These are phyloP conservation scores for Nemapogon koenigi DNA, from an alignment of 2,888 invertebrate genomes.

Conservation along the genomic window DNA sequence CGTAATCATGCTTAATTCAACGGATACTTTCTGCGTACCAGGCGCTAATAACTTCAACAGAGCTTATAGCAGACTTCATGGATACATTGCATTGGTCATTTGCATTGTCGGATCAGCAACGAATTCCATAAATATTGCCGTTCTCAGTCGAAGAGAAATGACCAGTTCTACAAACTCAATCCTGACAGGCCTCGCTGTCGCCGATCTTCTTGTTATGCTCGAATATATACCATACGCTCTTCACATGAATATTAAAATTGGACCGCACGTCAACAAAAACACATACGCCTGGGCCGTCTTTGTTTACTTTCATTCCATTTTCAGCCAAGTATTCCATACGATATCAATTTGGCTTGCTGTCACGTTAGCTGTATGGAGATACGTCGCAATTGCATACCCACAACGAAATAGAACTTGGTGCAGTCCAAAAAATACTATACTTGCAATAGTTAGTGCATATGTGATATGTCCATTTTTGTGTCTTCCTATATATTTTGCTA, in stretches of 20 bases:
- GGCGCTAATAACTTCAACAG: conserved; percentile 67
- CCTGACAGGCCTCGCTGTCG: conserved; percentile 87
- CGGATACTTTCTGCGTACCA: conserved; percentile 60
- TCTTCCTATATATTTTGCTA: conserved; percentile 82
- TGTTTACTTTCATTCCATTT: conserved; percentile 89
- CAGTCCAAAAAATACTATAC: conserved; percentile 76
- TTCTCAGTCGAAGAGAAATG: conserved; percentile 90
- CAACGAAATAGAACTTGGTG: conserved; percentile 84
- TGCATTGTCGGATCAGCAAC: conserved; percentile 90
- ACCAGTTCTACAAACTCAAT: conserved; percentile 90
- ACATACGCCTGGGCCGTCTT: conserved; percentile 82
- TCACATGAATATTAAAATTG: conserved; percentile 76
- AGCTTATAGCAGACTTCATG: conserved; percentile 78
- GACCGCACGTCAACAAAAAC: conserved; percentile 56
- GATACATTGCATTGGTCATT: conserved; percentile 84
- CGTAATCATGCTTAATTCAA: conserved; percentile 44
- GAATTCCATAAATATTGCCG: conserved; percentile 90
- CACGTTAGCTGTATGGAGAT: conserved; percentile 91
- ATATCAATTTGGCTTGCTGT: conserved; percentile 94
- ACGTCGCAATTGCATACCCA: conserved; percentile 84
- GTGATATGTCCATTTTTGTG: conserved; percentile 84
- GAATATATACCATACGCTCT: conserved; percentile 91
- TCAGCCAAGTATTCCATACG: conserved; percentile 87
- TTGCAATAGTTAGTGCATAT: conserved; percentile 80
- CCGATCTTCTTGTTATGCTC: conserved; percentile 93